Evolutionary conservation across 2,797 vertebrate genomes (phyloP).

Genomic region (Zonotrichia albicollis): DNA sequence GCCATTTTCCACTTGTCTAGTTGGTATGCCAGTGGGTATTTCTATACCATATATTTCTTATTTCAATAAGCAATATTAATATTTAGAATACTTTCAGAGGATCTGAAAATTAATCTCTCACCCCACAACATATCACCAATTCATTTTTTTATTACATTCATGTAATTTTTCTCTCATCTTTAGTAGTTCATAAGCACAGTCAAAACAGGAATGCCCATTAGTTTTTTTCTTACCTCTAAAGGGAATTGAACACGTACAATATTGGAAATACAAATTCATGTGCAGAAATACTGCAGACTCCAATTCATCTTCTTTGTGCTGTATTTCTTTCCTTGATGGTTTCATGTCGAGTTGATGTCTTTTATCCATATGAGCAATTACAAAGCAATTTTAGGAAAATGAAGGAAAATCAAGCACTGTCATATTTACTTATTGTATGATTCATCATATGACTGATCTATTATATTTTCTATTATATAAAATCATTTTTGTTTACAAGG

Average conservation of each 20-base stretch:
- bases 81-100: background rate
- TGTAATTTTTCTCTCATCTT: background rate
- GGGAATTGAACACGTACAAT: background rate
- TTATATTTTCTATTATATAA: background rate
- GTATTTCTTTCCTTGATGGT: background rate
- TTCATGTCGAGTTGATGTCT: background rate
- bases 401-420: background rate
- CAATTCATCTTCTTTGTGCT: background rate
- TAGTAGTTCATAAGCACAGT: background rate
- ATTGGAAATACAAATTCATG: background rate
- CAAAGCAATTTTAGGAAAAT: slow-evolving; percentile 14
- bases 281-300: background rate
- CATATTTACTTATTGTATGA: background rate
- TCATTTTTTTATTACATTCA: background rate
- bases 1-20: background rate
- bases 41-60: background rate
- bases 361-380: background rate
- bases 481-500: background rate
- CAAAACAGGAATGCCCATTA: background rate
- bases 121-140: background rate
- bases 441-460: background rate
- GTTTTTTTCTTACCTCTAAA: background rate
- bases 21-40: background rate
- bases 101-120: background rate
- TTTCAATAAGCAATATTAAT: too few relatives aligned